A percentile compares a stretch with the other conserved stretches of the same genome.
Conservation (phyloP, 30 jellyfish, hydroid and myxozoan species). For the Phacellophora camtschatica region DNA sequence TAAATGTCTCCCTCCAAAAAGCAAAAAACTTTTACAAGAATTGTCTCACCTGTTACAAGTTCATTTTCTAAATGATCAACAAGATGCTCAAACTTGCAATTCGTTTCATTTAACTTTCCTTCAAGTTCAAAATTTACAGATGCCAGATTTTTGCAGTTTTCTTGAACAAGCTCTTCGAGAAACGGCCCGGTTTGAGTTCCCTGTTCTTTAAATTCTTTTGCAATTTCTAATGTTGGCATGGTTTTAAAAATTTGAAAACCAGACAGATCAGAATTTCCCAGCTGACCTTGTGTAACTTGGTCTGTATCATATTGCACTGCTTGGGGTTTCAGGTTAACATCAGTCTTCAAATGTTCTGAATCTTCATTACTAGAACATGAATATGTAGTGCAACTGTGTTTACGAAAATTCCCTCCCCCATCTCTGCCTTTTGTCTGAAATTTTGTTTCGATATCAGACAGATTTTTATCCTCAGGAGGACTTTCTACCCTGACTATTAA, state of each 20-base stretch:
- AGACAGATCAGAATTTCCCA: background rate
- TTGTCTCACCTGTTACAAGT: slow-evolving; percentile 28
- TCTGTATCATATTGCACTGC: slow-evolving; percentile 12
- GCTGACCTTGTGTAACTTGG: background rate
- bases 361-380: slow-evolving; percentile 23
- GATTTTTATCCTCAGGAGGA: background rate
- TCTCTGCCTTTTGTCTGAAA: background rate
- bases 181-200: slow-evolving; percentile 3
- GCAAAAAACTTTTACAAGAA: background rate
- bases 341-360: background rate
- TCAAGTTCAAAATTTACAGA: background rate
- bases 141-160: background rate
- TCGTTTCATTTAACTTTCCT: background rate
- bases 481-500: background rate
- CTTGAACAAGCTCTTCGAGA: background rate
- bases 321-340: slow-evolving; percentile 1
- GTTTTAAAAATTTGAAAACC: background rate
- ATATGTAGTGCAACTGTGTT: background rate
- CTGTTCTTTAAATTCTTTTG: background rate
- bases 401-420: background rate
- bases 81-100: background rate
- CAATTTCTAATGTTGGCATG: background rate
- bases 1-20: background rate
- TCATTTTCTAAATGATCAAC: slow-evolving; percentile 26
- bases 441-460: background rate